A percentile compares a stretch with the other conserved stretches of the same genome.
phyloP scores from a whole-genome alignment of 30 jellyfish, hydroid and myxozoan genomes.

The Hydractinia symbiolongicarpus region DNA sequence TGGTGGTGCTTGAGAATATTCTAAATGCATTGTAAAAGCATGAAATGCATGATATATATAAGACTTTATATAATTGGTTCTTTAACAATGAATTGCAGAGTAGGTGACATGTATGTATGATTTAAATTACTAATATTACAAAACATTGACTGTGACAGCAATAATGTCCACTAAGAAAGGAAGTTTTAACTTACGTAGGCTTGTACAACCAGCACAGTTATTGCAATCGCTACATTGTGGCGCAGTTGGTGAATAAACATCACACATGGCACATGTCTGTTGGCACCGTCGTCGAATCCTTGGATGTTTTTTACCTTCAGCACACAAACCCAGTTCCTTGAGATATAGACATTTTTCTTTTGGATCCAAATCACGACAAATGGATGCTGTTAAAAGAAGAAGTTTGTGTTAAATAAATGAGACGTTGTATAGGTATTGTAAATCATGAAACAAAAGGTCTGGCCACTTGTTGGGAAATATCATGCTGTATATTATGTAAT shows the following conservation, averaged over 20 bases:
- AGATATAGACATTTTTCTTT: constrained; percentile 56
- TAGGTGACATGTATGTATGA: background rate
- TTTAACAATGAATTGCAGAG: background rate
- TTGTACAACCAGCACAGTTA: constrained; percentile 54
- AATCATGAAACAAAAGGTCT: too few relatives aligned
- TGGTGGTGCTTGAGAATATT: constrained; percentile 14
- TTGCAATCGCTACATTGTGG: constrained; percentile 23
- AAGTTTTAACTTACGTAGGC: background rate
- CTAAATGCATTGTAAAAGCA: background rate
- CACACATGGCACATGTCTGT: constrained; percentile 59
- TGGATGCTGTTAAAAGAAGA: background rate
- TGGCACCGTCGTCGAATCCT: constrained; percentile 71
- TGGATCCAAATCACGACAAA: constrained; percentile 55
- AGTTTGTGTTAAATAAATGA: too few relatives aligned
- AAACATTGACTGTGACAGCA: too few relatives aligned
- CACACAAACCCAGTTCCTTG: constrained; percentile 74
- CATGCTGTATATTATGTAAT: too few relatives aligned
- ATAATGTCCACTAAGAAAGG: background rate
- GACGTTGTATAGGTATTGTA: too few relatives aligned
- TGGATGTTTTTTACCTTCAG: constrained; percentile 38
- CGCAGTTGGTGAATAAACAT: background rate
- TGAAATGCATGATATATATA: too few relatives aligned
- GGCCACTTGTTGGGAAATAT: too few relatives aligned
- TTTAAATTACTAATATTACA: background rate
- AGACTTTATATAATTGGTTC: background rate